Evolutionary conservation across 2,888 invertebrate genomes (phyloP), one percentile per base, ranked within the genome.

Genomic region (Miltochrista miniata): DNA sequence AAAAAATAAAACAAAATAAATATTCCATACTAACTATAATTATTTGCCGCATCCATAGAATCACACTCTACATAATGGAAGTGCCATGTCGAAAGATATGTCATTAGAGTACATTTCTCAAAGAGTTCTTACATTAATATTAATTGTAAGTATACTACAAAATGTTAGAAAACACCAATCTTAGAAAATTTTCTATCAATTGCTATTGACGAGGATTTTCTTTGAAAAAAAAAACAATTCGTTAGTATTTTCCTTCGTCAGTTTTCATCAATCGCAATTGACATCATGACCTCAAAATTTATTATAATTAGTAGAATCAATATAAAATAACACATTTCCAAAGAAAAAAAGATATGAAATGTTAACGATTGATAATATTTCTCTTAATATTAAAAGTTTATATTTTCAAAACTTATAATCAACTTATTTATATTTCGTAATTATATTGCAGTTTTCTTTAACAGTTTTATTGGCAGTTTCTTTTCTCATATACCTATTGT

Each of bases 1-100:
- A 24, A 24, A 24, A 2, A 24, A 24, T 24, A 24, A n/a, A 24
- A 24, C 18, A 24, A 4, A 24, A 24, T 24, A 24, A 24, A 24
- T 4, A 24, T 2, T 24, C 18, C 18, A 24, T 24, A 24, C 18
- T 24, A 24, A 24, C 18, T 24, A 24, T 24, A 24, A n/a, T 24
- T 24, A 5, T 24, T 0, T 30, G 43, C 51, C 55, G 54, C 52
- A 54, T 54, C 48, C 45, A 46, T 58, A 35, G 44, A 67, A 56
- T 47, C 40, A 31, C 14, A 33, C 34, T 30, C 36, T 42, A 52
- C 13, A 51, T 55, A 66, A 43, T 56, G 37, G 15, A 5, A 15
- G n/a, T 35, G 46, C 48, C 51, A 53, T 64, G 51, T 54, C 46
- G 56, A 41, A 54, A 69, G 76, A 74, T 74, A 74, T 74, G 74